These are phyloP conservation scores for human (Homo sapiens) DNA, from an alignment of 2,113 vertebrate genomes.

Conservation along the genomic window DNA sequence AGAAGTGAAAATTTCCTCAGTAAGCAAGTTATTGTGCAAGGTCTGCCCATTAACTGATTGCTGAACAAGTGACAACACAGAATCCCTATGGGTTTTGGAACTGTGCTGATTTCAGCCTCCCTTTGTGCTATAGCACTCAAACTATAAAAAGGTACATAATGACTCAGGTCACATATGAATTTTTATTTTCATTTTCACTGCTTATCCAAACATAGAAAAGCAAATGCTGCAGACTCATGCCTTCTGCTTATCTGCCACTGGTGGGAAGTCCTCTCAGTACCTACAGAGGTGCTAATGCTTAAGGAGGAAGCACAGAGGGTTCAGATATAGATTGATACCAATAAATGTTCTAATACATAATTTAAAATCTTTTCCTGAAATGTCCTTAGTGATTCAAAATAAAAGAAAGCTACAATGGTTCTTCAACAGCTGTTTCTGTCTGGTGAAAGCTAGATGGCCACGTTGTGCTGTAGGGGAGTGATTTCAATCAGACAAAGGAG, in stretches of 20 bases:
- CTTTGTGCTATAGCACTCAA: conserved; percentile 8
- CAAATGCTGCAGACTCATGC: background rate
- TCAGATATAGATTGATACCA: background rate
- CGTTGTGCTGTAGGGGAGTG: background rate
- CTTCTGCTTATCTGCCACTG: background rate
- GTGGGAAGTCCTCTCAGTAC: background rate
- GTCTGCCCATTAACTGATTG: conserved; percentile 43
- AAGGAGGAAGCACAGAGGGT: background rate
- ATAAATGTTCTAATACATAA: background rate
- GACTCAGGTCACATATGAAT: conserved; percentile 30
- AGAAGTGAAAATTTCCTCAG: conserved; percentile 41
- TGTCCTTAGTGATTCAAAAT: background rate
- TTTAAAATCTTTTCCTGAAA: background rate
- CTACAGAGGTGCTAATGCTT: background rate
- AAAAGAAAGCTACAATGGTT: background rate
- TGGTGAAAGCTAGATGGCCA: background rate
- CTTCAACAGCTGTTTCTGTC: background rate
- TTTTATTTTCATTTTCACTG: conserved; percentile 32
- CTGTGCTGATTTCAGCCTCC: conserved; percentile 49
- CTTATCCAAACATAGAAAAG: conserved; percentile 45
- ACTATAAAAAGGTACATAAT: conserved; percentile 35
- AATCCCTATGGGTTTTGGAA: conserved; percentile 9
- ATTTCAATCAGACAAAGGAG: background rate
- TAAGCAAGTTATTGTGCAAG: conserved; percentile 44
- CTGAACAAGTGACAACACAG: conserved; percentile 38